Conservation (phyloP, 2,113 vertebrate species). For the Tonatia bakeri region DNA sequence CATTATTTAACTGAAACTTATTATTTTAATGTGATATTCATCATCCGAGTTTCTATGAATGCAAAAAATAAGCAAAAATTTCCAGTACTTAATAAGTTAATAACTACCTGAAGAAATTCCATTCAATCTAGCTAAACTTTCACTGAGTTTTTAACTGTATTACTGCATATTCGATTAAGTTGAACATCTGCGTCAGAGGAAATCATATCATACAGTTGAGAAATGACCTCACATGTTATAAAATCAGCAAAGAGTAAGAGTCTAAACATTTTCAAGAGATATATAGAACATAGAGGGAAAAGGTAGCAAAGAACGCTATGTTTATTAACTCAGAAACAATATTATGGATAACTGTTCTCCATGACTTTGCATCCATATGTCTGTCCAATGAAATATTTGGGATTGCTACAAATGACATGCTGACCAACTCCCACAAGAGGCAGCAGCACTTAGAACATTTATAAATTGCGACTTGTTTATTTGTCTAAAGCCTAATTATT, state of each 20-base stretch:
- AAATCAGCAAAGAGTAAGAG: not conserved
- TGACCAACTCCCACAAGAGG: not conserved
- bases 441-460: not conserved
- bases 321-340: not conserved
- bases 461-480: not conserved
- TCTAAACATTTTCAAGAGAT: constrained; percentile 34
- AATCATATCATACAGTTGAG: not conserved
- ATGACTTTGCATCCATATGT: not conserved
- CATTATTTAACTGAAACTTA: not conserved
- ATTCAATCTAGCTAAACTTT: constrained; percentile 34
- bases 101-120: not conserved
- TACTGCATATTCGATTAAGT: not conserved
- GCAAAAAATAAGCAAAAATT: constrained; percentile 16
- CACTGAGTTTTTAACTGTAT: not conserved
- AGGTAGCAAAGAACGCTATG: not conserved
- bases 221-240: not conserved
- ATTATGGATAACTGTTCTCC: not conserved
- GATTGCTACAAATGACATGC: not conserved
- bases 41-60: not conserved
- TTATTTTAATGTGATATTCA: not conserved
- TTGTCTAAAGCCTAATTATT: not conserved
- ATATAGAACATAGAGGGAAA: not conserved
- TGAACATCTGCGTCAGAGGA: not conserved
- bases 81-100: not conserved
- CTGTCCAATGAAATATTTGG: not conserved